Conservation (phyloP, 2,888 invertebrate species). For the Apamea monoglypha region DNA sequence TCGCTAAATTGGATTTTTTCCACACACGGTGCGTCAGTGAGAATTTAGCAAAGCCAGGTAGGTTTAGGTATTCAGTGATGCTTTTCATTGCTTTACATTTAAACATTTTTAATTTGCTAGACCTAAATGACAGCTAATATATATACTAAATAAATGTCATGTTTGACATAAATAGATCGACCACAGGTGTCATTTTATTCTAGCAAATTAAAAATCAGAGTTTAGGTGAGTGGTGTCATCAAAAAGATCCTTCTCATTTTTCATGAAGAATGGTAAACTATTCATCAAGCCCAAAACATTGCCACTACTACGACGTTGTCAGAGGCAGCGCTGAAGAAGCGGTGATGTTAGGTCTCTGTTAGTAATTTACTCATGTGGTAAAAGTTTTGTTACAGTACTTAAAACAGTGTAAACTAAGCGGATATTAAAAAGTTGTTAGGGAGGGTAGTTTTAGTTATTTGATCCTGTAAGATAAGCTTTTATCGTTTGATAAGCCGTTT, state of each 20-base stretch:
- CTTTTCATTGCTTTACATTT: too few relatives aligned
- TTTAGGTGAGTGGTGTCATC: too few relatives aligned
- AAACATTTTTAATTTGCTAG: too few relatives aligned
- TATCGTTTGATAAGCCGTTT: constrained; percentile 16
- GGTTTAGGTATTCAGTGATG: too few relatives aligned
- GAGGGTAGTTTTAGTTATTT: constrained; percentile 30
- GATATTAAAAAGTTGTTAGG: constrained; percentile 36
- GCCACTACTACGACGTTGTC: not conserved
- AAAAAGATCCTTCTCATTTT: too few relatives aligned
- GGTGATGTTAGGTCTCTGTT: constrained; percentile 26
- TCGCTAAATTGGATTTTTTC: not conserved
- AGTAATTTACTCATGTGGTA: constrained; percentile 12
- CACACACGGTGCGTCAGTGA: too few relatives aligned
- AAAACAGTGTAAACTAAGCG: constrained; percentile 23
- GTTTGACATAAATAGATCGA: too few relatives aligned
- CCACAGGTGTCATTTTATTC: too few relatives aligned
- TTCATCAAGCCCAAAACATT: not conserved
- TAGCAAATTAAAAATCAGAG: too few relatives aligned
- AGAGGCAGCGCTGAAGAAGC: not conserved
- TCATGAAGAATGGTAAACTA: not conserved
- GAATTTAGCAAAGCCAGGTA: too few relatives aligned
- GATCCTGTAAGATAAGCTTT: constrained; percentile 32
- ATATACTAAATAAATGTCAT: too few relatives aligned
- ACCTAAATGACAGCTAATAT: too few relatives aligned
- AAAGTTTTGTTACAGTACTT: constrained; percentile 6